Percentiles rank a stretch among this genome's conserved stretches.
phyloP scores from a whole-genome alignment of 2,113 vertebrate species.

The Apodemus sylvaticus region DNA sequence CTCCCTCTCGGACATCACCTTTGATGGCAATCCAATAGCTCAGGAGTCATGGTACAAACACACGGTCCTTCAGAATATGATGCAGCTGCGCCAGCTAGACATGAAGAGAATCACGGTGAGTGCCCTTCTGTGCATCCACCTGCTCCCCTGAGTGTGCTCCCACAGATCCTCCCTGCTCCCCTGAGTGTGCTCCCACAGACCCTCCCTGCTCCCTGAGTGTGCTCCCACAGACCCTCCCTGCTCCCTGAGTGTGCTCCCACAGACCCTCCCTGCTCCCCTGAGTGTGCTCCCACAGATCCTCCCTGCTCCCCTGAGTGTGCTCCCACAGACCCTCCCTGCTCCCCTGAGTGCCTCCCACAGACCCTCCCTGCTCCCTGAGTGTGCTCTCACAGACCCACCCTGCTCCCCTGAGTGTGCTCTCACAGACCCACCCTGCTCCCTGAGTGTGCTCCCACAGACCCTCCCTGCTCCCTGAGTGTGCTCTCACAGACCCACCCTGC shows the following conservation, averaged over 20 bases:
- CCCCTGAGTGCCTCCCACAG: too few relatives aligned
- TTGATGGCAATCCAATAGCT: conserved; percentile 99
- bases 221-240: background rate
- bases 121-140: background rate
- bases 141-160: background rate
- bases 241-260: background rate
- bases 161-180: too few relatives aligned
- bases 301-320: background rate
- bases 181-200: background rate
- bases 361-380: too few relatives aligned
- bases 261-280: background rate
- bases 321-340: background rate
- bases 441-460: background rate
- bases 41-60: conserved; percentile 99
- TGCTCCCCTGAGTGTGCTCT: background rate
- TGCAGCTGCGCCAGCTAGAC: conserved; percentile 97
- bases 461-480: background rate
- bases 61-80: conserved; percentile 95
- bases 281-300: background rate
- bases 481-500: background rate
- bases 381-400: background rate
- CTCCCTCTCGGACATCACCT: conserved; percentile 95
- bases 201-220: background rate
- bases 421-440: too few relatives aligned
- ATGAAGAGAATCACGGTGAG: conserved; percentile 99